phyloP scores from a whole-genome alignment of 1,140 invertebrate genomes.

The Microplitis demolitor region DNA sequence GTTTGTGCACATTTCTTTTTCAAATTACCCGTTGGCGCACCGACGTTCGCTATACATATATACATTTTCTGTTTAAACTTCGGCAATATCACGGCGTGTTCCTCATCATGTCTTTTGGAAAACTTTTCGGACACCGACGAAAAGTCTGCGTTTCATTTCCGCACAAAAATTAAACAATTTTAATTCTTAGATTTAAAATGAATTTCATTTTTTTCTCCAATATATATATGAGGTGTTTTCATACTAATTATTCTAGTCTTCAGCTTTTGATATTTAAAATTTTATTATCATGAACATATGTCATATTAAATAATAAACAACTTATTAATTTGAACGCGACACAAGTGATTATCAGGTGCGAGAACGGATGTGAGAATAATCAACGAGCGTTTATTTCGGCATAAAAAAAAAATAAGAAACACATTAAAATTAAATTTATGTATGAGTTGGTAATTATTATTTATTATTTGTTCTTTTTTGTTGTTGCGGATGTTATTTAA shows the following conservation, averaged over 20 bases:
- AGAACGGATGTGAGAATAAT: constrained; percentile 7
- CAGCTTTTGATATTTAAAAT: too few species aligned
- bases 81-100: neutral
- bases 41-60: neutral
- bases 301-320: too few species aligned
- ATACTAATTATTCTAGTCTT: too few species aligned
- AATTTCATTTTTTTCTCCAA: too few species aligned
- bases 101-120: neutral
- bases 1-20: constrained; percentile 4
- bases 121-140: neutral
- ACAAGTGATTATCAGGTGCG: neutral
- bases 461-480: neutral
- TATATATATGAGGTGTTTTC: too few species aligned
- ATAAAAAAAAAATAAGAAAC: neutral
- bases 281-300: too few species aligned
- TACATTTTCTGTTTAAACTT: neutral
- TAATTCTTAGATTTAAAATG: neutral
- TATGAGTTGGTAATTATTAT: neutral
- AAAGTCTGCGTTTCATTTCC: neutral
- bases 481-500: neutral
- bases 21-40: neutral
- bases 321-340: neutral
- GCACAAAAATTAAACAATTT: neutral
- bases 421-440: neutral
- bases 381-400: constrained; percentile 4